Percentiles rank a stretch among this genome's conserved stretches.
Conservation (phyloP, 2,888 invertebrate genomes). For the Melinopterus prodromus region DNA sequence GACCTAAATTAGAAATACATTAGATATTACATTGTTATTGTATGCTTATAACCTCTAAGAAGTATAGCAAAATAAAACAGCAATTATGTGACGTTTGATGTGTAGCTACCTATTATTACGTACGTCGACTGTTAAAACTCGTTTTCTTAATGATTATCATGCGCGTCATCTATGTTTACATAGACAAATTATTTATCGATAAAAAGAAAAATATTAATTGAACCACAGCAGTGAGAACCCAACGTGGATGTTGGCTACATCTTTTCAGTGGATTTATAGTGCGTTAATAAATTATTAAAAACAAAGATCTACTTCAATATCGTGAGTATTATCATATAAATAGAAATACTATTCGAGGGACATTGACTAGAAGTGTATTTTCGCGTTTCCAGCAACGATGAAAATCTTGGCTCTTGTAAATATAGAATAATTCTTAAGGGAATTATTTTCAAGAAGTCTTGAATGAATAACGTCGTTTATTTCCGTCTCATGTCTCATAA, state of each 20-base stretch:
- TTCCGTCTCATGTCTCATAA: too few species aligned
- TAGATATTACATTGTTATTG: too few species aligned
- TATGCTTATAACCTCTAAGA: too few species aligned
- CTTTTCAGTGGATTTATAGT: background rate
- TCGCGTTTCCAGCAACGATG: background rate
- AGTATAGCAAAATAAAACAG: background rate
- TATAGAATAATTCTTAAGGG: too few species aligned
- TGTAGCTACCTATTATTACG: background rate
- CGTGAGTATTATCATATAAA: background rate
- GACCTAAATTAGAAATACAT: too few species aligned
- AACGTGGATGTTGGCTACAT: background rate
- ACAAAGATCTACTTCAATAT: too few species aligned
- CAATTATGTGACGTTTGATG: background rate
- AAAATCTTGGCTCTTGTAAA: background rate
- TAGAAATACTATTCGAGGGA: background rate
- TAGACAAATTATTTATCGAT: background rate
- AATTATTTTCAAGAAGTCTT: too few species aligned
- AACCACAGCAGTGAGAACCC: background rate
- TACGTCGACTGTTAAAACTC: background rate
- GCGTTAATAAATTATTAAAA: too few species aligned
- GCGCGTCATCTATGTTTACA: background rate
- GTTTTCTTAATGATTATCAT: background rate
- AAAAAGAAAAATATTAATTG: background rate
- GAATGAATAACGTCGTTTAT: too few species aligned
- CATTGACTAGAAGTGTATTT: background rate